phyloP scores from a whole-genome alignment of 30 jellyfish, hydroid and myxozoan species.

The Clytia hemisphaerica region DNA sequence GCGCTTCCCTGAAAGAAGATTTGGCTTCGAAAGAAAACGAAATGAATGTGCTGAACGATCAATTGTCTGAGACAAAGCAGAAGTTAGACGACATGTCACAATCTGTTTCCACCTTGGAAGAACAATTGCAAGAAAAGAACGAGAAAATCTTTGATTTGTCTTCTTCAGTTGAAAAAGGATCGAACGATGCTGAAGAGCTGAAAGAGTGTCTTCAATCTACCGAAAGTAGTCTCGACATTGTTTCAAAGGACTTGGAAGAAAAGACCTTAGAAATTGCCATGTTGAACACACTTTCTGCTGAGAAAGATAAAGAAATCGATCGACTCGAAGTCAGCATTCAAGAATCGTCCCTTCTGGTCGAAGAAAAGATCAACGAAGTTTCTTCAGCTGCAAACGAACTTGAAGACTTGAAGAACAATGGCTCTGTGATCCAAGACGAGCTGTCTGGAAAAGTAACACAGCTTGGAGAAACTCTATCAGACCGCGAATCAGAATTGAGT shows the following conservation, averaged over 20 bases:
- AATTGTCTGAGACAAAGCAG: too few species aligned
- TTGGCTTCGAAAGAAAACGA: neutral
- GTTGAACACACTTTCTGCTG: neutral
- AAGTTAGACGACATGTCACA: too few species aligned
- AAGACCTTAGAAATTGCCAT: conserved; percentile 5
- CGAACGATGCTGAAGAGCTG: too few species aligned
- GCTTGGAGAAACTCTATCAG: neutral
- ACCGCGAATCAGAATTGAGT: neutral
- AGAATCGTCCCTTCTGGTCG: conserved; percentile 8
- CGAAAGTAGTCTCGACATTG: neutral
- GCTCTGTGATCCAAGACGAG: neutral
- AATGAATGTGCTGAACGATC: too few species aligned
- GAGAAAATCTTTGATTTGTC: too few species aligned
- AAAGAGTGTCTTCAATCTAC: neutral
- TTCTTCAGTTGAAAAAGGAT: too few species aligned
- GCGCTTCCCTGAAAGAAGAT: neutral
- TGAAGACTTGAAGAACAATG: neutral
- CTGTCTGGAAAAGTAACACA: neutral
- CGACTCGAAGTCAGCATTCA: conserved; percentile 16
- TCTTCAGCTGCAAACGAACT: neutral
- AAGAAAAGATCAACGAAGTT: conserved; percentile 5
- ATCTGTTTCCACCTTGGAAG: too few species aligned
- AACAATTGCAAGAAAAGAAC: too few species aligned
- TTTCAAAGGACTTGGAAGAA: neutral
- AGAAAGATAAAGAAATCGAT: conserved; percentile 5